Conservation (phyloP, 1,140 invertebrate species). For the Mylabris phalerata region DNA sequence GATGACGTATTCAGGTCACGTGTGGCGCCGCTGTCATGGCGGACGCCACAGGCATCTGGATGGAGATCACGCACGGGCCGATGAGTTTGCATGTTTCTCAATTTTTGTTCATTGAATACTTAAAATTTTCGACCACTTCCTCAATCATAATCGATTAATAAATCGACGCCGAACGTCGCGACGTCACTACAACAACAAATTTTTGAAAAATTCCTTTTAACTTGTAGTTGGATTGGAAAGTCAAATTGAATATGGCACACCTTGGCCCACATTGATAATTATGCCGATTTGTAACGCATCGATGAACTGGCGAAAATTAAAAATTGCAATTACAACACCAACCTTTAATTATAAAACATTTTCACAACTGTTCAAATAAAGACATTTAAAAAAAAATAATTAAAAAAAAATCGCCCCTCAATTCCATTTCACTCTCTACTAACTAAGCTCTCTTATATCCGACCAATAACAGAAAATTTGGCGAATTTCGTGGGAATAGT, state of each 20-base stretch:
- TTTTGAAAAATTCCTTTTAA: conserved; percentile 13
- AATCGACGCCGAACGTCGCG: no score
- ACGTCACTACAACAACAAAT: background rate
- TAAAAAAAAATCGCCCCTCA: no score
- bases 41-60: conserved; percentile 18
- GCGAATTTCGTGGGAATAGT: no score
- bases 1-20: conserved; percentile 19
- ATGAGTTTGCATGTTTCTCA: conserved; percentile 23
- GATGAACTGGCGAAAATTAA: conserved; percentile 16
- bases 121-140: background rate
- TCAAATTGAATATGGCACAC: conserved; percentile 8
- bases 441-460: no score
- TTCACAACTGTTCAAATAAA: background rate
- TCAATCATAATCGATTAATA: no score
- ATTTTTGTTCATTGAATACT: conserved; percentile 8
- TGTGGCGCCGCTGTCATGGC: conserved; percentile 21
- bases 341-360: conserved; percentile 10
- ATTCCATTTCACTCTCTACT: no score
- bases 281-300: conserved; percentile 24
- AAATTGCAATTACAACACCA: conserved; percentile 13
- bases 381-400: background rate
- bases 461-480: no score
- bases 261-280: conserved; percentile 30
- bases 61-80: conserved; percentile 14
- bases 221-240: background rate